Conservation (phyloP, 2,888 invertebrate species). For the Scaptomyza tumidula region DNA sequence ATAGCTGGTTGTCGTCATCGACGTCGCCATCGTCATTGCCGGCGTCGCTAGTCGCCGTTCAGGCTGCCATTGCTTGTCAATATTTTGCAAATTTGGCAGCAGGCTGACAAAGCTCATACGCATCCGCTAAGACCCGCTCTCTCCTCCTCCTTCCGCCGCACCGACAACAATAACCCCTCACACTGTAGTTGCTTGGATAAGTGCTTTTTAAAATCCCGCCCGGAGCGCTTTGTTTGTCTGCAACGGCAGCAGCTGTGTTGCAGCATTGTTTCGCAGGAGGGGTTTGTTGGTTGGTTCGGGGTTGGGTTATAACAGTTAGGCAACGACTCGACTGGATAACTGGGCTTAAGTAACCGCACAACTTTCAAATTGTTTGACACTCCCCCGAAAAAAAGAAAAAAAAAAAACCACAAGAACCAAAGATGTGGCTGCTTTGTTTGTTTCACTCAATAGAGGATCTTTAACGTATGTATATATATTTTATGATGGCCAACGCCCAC, state of each 20-base stretch:
- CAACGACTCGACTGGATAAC: conserved; percentile 29
- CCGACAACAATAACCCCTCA: background rate
- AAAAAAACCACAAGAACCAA: conserved; percentile 6
- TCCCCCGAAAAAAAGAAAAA: conserved; percentile 15
- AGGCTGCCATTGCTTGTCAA: conserved; percentile 60
- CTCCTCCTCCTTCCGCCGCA: no score
- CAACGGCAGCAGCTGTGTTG: conserved; percentile 57
- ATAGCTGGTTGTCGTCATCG: conserved; percentile 18
- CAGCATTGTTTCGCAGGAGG: conserved; percentile 29
- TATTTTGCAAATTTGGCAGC: conserved; percentile 73
- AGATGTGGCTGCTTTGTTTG: conserved; percentile 55
- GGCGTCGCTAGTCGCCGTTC: conserved; percentile 9
- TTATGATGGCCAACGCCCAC: conserved; percentile 11
- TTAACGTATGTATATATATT: conserved; percentile 51
- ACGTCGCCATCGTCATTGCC: background rate
- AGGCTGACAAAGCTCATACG: conserved; percentile 31
- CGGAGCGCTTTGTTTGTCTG: conserved; percentile 72
- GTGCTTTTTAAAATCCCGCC: conserved; percentile 78
- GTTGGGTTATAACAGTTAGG: conserved; percentile 39
- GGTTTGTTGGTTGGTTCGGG: conserved; percentile 1
- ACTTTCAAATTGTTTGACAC: conserved; percentile 75
- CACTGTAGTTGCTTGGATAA: conserved; percentile 61
- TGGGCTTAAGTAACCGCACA: conserved; percentile 71
- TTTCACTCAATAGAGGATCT: conserved; percentile 76
- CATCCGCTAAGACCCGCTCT: conserved; percentile 1